These are phyloP conservation scores for Anas acuta DNA, from an alignment of 2,797 vertebrate genomes.

Conservation along the genomic window DNA sequence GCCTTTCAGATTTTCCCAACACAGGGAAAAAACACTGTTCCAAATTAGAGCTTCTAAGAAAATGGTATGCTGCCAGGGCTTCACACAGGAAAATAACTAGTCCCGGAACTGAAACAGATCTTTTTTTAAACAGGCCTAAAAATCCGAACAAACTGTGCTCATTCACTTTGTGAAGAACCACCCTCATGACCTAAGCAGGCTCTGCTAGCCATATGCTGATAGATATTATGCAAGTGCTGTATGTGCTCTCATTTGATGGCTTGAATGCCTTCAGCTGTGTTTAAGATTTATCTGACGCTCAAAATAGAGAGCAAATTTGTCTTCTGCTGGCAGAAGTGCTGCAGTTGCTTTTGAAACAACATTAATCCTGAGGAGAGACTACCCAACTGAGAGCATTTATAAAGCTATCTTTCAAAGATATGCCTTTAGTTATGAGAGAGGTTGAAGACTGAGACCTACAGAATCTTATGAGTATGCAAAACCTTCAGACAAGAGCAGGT, in stretches of 20 bases:
- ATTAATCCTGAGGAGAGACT: slow-evolving; percentile 25
- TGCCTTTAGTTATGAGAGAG: neutral
- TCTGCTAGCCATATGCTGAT: slow-evolving; percentile 32
- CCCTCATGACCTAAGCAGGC: slow-evolving; percentile 1
- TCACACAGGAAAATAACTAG: neutral
- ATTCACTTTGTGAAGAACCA: neutral
- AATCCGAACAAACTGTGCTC: slow-evolving; percentile 17
- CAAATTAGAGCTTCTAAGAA: slow-evolving; percentile 26
- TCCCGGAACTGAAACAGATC: neutral
- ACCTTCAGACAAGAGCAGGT: neutral
- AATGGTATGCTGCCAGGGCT: slow-evolving; percentile 5
- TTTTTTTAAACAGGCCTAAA: neutral
- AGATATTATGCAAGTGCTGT: neutral
- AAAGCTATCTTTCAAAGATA: neutral
- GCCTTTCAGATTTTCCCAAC: neutral
- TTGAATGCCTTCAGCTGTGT: slow-evolving; percentile 42
- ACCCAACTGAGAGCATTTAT: neutral
- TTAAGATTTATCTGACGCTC: slow-evolving; percentile 45
- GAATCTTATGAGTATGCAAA: neutral
- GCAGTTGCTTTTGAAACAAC: slow-evolving; percentile 16
- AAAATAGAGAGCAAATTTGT: slow-evolving; percentile 40
- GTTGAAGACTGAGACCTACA: neutral
- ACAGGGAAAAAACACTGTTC: neutral
- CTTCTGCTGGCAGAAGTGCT: slow-evolving; percentile 21
- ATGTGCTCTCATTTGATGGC: neutral